Percentiles rank a stretch among this genome's conserved stretches.
Conservation (phyloP, 2,888 invertebrate genomes). For the Parasteatoda lunata region DNA sequence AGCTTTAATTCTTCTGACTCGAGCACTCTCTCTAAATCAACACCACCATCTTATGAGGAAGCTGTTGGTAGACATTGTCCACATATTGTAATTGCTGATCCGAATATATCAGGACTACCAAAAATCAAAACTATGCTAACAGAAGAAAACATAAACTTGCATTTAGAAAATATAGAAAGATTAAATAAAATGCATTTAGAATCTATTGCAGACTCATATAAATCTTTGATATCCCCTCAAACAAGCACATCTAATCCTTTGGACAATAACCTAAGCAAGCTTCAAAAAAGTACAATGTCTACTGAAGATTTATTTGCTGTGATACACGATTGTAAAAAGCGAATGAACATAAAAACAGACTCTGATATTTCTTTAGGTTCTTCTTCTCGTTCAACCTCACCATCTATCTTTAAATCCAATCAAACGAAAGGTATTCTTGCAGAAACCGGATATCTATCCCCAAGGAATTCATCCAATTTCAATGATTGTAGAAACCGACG, state of each 20-base stretch:
- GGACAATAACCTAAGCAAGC: slow-evolving; percentile 16
- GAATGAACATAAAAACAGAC: slow-evolving; percentile 71
- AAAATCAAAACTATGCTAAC: slow-evolving; percentile 35
- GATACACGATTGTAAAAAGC: slow-evolving; percentile 71
- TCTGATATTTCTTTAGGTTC: slow-evolving; percentile 69
- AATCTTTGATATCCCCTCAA: neutral
- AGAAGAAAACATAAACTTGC: slow-evolving; percentile 41
- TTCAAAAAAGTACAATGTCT: slow-evolving; percentile 65
- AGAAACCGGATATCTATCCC: slow-evolving; percentile 66
- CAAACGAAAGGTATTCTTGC: slow-evolving; percentile 42
- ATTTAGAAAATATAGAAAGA: slow-evolving; percentile 42
- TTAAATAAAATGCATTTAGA: neutral
- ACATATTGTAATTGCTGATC: slow-evolving; percentile 4
- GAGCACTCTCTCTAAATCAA: neutral
- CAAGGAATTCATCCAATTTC: slow-evolving; percentile 21
- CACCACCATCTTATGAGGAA: neutral
- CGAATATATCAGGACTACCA: slow-evolving; percentile 55
- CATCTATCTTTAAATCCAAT: slow-evolving; percentile 35
- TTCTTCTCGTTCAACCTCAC: slow-evolving; percentile 67
- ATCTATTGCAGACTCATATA: neutral
- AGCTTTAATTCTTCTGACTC: neutral
- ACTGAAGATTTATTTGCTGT: slow-evolving; percentile 71
- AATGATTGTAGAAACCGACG: slow-evolving; percentile 50
- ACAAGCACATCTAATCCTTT: neutral
- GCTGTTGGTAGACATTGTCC: neutral